These are phyloP conservation scores for Enteromius trimaculatus DNA, from an alignment of 2,797 vertebrate genomes.

Conservation along the genomic window DNA sequence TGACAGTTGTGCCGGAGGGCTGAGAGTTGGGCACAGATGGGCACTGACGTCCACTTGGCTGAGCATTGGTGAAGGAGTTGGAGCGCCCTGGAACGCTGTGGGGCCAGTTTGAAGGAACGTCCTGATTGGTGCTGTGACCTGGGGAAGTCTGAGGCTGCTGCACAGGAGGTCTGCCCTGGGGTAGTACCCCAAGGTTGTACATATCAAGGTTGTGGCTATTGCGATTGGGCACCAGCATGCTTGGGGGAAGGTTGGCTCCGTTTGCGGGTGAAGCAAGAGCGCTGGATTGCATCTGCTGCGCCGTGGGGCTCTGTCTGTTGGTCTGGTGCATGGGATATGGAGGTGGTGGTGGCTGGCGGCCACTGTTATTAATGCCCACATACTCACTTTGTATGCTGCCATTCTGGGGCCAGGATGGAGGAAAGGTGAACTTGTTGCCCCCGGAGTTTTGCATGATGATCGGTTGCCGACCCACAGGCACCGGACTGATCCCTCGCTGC, in stretches of 20 bases:
- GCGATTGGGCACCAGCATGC: conserved; percentile 87
- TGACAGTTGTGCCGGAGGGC: conserved; percentile 92
- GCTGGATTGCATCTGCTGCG: conserved; percentile 87
- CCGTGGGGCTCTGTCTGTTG: conserved; percentile 88
- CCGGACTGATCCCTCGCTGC: conserved; percentile 88
- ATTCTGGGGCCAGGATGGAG: conserved; percentile 87
- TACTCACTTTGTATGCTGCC: conserved; percentile 87
- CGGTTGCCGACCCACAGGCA: conserved; percentile 89
- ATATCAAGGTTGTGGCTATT: conserved; percentile 95
- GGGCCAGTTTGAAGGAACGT: conserved; percentile 85
- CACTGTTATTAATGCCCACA: conserved; percentile 76
- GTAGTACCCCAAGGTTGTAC: conserved; percentile 81
- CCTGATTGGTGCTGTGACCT: conserved; percentile 82
- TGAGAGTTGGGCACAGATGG: conserved; percentile 84
- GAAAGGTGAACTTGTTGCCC: conserved; percentile 89
- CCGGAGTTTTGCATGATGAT: conserved; percentile 94
- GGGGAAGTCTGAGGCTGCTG: conserved; percentile 81
- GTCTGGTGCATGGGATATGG: conserved; percentile 86
- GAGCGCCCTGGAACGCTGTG: conserved; percentile 87
- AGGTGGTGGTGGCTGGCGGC: conserved; percentile 89
- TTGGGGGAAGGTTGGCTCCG: conserved; percentile 85
- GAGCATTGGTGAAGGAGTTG: conserved; percentile 92
- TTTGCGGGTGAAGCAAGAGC: conserved; percentile 85
- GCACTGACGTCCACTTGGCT: conserved; percentile 76
- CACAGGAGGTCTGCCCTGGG: conserved; percentile 85